Conservation (phyloP, 2,113 vertebrate genomes). For the Platanista minor region DNA sequence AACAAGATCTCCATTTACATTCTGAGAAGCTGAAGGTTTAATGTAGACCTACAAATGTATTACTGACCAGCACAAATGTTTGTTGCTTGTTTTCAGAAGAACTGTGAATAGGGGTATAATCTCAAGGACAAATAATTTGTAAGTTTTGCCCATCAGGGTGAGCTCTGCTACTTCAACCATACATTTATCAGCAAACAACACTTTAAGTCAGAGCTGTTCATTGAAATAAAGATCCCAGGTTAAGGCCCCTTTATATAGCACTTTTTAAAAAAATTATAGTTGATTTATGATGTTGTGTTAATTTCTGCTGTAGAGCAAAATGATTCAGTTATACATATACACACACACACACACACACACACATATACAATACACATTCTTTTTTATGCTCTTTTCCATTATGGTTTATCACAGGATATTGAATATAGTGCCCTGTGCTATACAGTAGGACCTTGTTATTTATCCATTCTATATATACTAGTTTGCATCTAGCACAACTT, state of each 20-base stretch:
- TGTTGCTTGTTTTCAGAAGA: neutral
- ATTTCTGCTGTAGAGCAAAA: neutral
- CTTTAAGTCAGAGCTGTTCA: neutral
- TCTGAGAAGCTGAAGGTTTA: constrained; percentile 42
- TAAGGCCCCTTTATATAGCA: neutral
- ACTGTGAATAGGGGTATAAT: neutral
- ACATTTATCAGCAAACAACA: neutral
- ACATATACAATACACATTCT: too few relatives aligned
- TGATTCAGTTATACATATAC: neutral
- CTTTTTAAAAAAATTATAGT: neutral
- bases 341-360: neutral
- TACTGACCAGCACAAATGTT: constrained; percentile 53
- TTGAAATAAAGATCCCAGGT: neutral
- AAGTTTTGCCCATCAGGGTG: neutral
- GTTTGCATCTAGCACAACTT: neutral
- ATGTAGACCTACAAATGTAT: constrained; percentile 29
- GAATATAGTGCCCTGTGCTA: too few relatives aligned
- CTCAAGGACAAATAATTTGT: neutral
- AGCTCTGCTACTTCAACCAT: neutral
- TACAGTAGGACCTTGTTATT: too few relatives aligned
- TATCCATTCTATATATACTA: too few relatives aligned
- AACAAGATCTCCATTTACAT: constrained; percentile 21
- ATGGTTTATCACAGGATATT: too few relatives aligned
- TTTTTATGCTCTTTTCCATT: too few relatives aligned
- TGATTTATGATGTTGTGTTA: neutral